Conservation (phyloP, 2,113 vertebrate species). For the Campylorhamphus procurvoides region DNA sequence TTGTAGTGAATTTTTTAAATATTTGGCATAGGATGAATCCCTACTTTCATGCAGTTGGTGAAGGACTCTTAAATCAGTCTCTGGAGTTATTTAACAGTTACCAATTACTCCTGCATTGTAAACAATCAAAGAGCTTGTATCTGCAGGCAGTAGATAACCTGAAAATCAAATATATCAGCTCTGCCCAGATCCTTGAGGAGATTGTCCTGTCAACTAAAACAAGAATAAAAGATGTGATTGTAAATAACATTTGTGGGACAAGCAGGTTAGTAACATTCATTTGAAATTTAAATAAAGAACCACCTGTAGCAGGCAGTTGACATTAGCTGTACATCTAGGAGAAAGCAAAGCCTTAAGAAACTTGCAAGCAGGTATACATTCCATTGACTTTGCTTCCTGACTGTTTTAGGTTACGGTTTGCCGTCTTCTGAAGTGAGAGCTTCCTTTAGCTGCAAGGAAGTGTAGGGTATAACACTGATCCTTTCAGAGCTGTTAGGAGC, state of each 20-base stretch:
- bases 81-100: conserved; percentile 66
- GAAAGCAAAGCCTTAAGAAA: neutral
- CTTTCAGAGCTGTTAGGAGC: neutral
- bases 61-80: conserved; percentile 67
- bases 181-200: conserved; percentile 70
- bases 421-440: neutral
- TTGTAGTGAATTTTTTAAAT: neutral
- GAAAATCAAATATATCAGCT: conserved; percentile 75
- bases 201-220: conserved; percentile 70
- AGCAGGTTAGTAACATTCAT: conserved; percentile 44
- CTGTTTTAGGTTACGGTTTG: neutral
- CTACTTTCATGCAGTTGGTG: conserved; percentile 26
- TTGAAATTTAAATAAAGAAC: conserved; percentile 27
- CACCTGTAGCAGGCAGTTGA: neutral
- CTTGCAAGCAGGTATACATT: neutral
- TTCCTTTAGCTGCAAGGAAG: neutral
- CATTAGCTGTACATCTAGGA: neutral
- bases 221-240: conserved; percentile 69
- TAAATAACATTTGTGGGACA: conserved; percentile 42
- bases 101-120: conserved; percentile 70
- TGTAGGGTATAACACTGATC: neutral
- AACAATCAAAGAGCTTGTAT: conserved; percentile 70
- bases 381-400: neutral
- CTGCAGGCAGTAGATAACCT: conserved; percentile 76
- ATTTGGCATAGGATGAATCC: conserved; percentile 9